Base-by-base conservation (phyloP, 2,888 invertebrate species). In the Microctonus aethiopoides region DNA sequence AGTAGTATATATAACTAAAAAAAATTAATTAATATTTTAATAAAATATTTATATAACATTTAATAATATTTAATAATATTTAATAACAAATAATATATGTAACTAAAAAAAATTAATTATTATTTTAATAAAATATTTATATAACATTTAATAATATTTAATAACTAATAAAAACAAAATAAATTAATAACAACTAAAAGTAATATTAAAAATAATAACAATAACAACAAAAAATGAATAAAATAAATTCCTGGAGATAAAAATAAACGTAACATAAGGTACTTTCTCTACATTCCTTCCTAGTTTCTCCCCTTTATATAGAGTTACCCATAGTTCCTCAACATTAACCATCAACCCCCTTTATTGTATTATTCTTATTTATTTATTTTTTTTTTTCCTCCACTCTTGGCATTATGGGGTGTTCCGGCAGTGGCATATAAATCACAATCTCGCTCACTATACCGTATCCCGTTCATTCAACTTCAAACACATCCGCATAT, bases 391-490 rank as follows among this genome's bases (percentile, higher is more conserved):
- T n/a, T 71, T 62, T 73, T 77, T 78, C 74, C 72, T 74, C 75
- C 75, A 72, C 74, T 70, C 41, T 71, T 69, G 59, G 52, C 72
- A 67, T 61, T 69, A 70, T 70, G 70, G 71, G 75, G 79, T 79
- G 80, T 82, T 82, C 80, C 81, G 81, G 79, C 81, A 39, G 79
- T 81, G 80, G 79, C 77, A 81, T 26, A 56, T 83, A 85, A 85
- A 85, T 84, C 85, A 83, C 81, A 80, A 82, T 81, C 80, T 78
- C 77, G 76, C 77, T 76, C 59, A 59, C 76, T 73, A 76, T 72
- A 74, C 75, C 76, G 69, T 80, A 79, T 78, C 79, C 78, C 75
- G 76, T 77, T 76, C 76, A 77, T 79, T 78, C 79, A 79, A 79
- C 79, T 77, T 81, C 79, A 73, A 66, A 69, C 63, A 57, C 34